phyloP scores from a whole-genome alignment of 2,113 vertebrate genomes.

The Danio rerio region GRCz12tu NC_133188.1:23966001-23966500 shows the following conservation, averaged over 20 bases:
- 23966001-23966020: not conserved
- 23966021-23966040: not conserved
- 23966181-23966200: conserved; percentile 4
- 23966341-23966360: not conserved
- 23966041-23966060: not conserved
- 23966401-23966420: not conserved
- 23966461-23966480: conserved; percentile 34
- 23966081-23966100: conserved; percentile 16
- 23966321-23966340: conserved; percentile 38
- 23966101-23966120: conserved; percentile 29
- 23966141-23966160: not conserved
- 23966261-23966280: conserved; percentile 34
- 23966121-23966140: conserved; percentile 18
- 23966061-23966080: conserved; percentile 3
- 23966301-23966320: not conserved
- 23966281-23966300: conserved; percentile 9
- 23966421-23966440: not conserved
- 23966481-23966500: conserved; percentile 21
- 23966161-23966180: conserved; percentile 41
- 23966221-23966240: conserved; percentile 44
- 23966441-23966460: conserved; percentile 33
- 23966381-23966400: conserved; percentile 26
- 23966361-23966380: conserved; percentile 5
- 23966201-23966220: conserved; percentile 43
- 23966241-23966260: conserved; percentile 30